phyloP scores from a whole-genome alignment of 2,888 invertebrate species.

The Cheilosia soror region DNA sequence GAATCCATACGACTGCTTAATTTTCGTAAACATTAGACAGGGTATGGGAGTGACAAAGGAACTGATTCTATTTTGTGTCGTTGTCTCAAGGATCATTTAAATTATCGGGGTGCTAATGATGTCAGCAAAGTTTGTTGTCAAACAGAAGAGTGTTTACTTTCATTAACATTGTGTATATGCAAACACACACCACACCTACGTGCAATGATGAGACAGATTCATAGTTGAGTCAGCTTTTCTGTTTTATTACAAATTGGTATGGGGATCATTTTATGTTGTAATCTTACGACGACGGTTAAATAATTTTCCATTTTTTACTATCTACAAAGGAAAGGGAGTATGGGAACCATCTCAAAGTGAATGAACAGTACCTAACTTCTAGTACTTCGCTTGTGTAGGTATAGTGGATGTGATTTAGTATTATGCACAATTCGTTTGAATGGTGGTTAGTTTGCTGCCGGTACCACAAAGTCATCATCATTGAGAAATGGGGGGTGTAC shows the following conservation, averaged over 20 bases:
- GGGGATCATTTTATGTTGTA: too few relatives aligned
- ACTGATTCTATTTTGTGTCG: background rate
- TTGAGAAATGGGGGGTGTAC: too few relatives aligned
- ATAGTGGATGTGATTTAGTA: too few relatives aligned
- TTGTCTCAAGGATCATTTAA: background rate
- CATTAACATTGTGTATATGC: background rate
- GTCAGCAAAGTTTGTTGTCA: background rate
- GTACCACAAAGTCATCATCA: too few relatives aligned
- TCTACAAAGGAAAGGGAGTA: too few relatives aligned
- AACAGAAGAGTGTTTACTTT: background rate
- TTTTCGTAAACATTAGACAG: background rate
- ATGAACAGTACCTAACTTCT: too few relatives aligned
- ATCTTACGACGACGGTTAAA: too few relatives aligned
- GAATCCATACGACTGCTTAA: conserved; percentile 17
- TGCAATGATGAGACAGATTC: background rate
- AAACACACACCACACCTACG: background rate
- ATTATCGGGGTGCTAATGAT: background rate
- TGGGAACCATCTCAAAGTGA: too few relatives aligned
- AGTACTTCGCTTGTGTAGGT: too few relatives aligned
- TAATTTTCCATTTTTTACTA: too few relatives aligned
- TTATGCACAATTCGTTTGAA: too few relatives aligned
- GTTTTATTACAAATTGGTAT: background rate
- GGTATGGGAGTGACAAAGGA: background rate
- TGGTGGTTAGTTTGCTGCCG: too few relatives aligned
- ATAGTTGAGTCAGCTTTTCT: background rate